These are phyloP conservation scores for Eulithis prunata DNA, from an alignment of 2,888 invertebrate species.

Conservation along the genomic window DNA sequence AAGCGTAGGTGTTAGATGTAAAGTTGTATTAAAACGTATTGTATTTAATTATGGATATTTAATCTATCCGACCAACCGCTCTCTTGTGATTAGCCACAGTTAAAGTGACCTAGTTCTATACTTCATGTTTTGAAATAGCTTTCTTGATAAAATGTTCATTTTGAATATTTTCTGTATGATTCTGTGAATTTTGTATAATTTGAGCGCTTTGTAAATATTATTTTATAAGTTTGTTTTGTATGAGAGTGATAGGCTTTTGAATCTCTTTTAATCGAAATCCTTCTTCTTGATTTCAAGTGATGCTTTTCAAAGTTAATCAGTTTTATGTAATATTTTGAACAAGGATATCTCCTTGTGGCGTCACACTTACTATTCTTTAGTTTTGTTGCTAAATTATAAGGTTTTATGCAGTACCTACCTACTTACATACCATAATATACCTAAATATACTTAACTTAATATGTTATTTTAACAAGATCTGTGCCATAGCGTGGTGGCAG, in stretches of 20 bases:
- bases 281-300: constrained; percentile 57
- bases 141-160: constrained; percentile 59
- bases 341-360: constrained; percentile 27
- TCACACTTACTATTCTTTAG: constrained; percentile 32
- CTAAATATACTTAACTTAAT: constrained; percentile 39
- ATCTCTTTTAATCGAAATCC: constrained; percentile 73
- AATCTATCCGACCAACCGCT: constrained; percentile 79
- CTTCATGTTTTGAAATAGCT: constrained; percentile 61
- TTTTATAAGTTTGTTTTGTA: constrained; percentile 74
- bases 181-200: constrained; percentile 75
- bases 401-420: constrained; percentile 54
- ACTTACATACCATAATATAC: constrained; percentile 47
- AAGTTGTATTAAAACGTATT: constrained; percentile 82
- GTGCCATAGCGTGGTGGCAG: constrained; percentile 82
- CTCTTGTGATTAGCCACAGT: constrained; percentile 79
- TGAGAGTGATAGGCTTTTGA: constrained; percentile 81
- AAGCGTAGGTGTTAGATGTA: constrained; percentile 82
- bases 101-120: constrained; percentile 67
- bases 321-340: constrained; percentile 29
- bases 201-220: constrained; percentile 81
- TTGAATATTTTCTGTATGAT: constrained; percentile 58
- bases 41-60: constrained; percentile 82
- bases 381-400: constrained; percentile 43
- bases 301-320: constrained; percentile 42
- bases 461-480: constrained; percentile 69